Conservation (phyloP, 92 coral and sea anemone species). For the Parazoanthus swiftii region DNA sequence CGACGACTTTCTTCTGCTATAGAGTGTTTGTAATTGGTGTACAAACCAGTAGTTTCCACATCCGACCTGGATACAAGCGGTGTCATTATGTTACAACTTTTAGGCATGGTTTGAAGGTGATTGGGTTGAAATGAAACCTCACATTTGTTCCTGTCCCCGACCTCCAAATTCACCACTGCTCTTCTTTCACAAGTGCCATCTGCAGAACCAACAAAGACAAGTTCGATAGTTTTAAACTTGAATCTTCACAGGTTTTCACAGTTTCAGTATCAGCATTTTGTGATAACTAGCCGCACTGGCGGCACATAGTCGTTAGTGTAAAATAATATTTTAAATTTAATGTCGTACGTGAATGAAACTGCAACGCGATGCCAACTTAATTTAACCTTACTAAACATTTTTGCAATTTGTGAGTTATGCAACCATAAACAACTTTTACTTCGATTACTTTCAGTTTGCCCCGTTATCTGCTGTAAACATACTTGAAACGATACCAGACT, state of each 20-base stretch:
- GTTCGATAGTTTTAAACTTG: not conserved
- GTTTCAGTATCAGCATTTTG: not conserved
- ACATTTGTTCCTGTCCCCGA: not conserved
- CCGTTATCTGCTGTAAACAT: not conserved
- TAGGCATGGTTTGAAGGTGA: not conserved
- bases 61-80: not conserved
- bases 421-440: not conserved
- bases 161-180: constrained; percentile 9
- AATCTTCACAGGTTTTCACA: not conserved
- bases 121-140: not conserved
- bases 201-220: not conserved
- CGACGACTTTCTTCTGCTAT: not conserved
- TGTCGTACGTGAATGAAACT: not conserved
- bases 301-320: not conserved
- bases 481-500: not conserved
- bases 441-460: not conserved
- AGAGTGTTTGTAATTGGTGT: not conserved
- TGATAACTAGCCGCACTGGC: too few species aligned
- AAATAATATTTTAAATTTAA: not conserved
- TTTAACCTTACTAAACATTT: not conserved
- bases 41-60: not conserved
- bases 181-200: not conserved
- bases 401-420: not conserved
- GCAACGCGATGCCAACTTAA: not conserved
- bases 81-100: constrained; percentile 1